Evolutionary conservation across 2,888 invertebrate species (phyloP), one percentile per base, ranked within the genome.

Genomic region (Palloptera scutellata): DNA sequence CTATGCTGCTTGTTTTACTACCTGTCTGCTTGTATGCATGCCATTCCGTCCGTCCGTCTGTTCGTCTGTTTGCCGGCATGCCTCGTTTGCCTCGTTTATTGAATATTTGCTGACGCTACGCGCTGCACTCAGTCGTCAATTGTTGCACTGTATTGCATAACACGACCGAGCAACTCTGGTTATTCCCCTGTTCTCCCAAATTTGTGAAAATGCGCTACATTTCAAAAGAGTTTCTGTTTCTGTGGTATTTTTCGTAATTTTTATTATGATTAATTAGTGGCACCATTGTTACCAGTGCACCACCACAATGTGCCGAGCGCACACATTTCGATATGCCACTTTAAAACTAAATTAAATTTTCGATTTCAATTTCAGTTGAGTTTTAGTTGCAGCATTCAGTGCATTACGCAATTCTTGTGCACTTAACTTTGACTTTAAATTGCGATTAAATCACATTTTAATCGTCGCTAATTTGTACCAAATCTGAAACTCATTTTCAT

Each of bases 371-470:
- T n/a, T 45, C 61, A 43, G 41, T 53, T 54, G 15, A n/a, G n/a
- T n/a, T n/a, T n/a, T n/a, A n/a, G n/a, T n/a, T n/a, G n/a, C n/a
- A n/a, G n/a, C n/a, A n/a, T n/a, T n/a, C n/a, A n/a, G n/a, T 8
- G 17, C 19, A 52, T 58, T 64, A 53, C 45, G 66, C 61, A 48
- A 70, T 62, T 74, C 2, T 15, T 71, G 68, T 75, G 78, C 78
- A 79, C 78, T 78, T 78, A 77, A 79, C 78, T 78, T 79, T 78
- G 78, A 76, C 66, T 75, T 75, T 66, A 75, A 78, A 74, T 19
- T 75, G 76, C 78, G 70, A 72, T 72, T 72, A 71, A 71, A 71
- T 61, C 55, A 51, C 48, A 30, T 30, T 30, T 30, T 30, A 30
- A 30, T 30, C 30, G 30, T 30, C 30, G 30, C 30, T 30, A 30